Conservation (phyloP, 2,888 invertebrate genomes). For the Trachelus tabidus region DNA sequence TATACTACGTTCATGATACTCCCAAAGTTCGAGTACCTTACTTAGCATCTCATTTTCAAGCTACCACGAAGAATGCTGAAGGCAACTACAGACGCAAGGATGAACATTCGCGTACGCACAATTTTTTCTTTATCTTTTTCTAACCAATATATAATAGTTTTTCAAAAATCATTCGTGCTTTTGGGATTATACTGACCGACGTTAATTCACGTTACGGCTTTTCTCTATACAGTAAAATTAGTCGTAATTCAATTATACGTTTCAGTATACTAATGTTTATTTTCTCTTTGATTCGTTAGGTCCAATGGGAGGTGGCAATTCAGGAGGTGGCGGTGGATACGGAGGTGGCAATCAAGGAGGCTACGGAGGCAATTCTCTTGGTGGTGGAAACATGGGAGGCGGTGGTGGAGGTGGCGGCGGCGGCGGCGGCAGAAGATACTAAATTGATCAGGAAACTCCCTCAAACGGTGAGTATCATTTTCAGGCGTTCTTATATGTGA, state of each 20-base stretch:
- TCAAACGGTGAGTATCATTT: conserved; percentile 54
- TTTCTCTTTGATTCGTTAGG: conserved; percentile 30
- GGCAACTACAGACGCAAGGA: no score
- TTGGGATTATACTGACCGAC: conserved; percentile 2
- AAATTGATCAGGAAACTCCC: conserved; percentile 37
- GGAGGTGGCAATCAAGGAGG: conserved; percentile 65
- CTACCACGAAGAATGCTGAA: no score
- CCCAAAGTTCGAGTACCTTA: conserved; percentile 15
- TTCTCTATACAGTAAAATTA: not conserved
- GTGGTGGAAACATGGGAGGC: conserved; percentile 65
- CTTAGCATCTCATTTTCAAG: no score
- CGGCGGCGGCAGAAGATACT: conserved; percentile 63
- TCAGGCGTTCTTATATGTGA: not conserved
- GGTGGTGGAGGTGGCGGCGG: conserved; percentile 62
- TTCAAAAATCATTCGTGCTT: not conserved
- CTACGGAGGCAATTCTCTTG: conserved; percentile 63
- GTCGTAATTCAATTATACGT: not conserved
- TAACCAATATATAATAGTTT: not conserved
- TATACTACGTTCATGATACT: conserved; percentile 16
- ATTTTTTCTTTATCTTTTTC: not conserved
- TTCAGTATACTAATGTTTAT: not conserved
- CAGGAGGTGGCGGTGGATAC: conserved; percentile 67
- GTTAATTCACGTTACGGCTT: not conserved
- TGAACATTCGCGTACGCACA: no score
- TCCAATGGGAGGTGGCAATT: conserved; percentile 55